phyloP scores from a whole-genome alignment of 2,797 vertebrate species.

The Cryptoprocta ferox region DNA sequence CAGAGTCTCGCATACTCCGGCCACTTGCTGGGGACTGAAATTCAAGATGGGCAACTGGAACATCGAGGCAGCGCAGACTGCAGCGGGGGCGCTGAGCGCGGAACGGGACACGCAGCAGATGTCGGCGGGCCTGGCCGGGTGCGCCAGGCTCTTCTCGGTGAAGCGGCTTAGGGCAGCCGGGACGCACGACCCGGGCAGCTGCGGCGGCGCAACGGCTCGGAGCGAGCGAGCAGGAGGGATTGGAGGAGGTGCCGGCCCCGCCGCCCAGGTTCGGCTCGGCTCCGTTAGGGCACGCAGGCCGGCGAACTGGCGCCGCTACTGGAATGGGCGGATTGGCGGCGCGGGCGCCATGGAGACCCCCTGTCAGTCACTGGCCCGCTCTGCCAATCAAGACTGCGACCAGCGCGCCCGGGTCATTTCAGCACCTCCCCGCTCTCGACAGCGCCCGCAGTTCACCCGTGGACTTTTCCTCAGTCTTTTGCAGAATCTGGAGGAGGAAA shows the following conservation, averaged over 20 bases:
- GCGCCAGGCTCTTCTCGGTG: neutral
- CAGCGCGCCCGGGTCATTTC: slow-evolving; percentile 83
- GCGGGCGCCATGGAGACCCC: slow-evolving; percentile 93
- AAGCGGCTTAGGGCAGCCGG: neutral
- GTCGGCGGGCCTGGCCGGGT: slow-evolving; percentile 61
- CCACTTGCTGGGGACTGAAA: slow-evolving; percentile 99
- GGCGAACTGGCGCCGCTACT: slow-evolving; percentile 90
- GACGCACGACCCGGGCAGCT: neutral
- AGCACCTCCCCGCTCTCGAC: slow-evolving; percentile 90
- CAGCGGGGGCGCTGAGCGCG: slow-evolving; percentile 31
- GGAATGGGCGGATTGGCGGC: slow-evolving; percentile 95
- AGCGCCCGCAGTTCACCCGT: slow-evolving; percentile 74
- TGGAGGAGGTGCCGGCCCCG: neutral
- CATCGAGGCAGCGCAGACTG: slow-evolving; percentile 92
- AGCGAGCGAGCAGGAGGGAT: neutral
- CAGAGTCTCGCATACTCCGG: slow-evolving; percentile 99
- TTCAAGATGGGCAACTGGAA: slow-evolving; percentile 99
- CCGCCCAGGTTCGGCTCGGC: neutral
- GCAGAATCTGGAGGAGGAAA: slow-evolving; percentile 16
- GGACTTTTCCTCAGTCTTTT: slow-evolving; percentile 47
- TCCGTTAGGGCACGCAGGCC: slow-evolving; percentile 48
- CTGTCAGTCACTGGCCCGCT: slow-evolving; percentile 95
- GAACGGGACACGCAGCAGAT: slow-evolving; percentile 60
- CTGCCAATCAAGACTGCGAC: slow-evolving; percentile 93
- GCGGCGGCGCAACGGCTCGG: neutral